These are phyloP conservation scores for Pantherophis alleghaniensis DNA, from an alignment of 2,797 vertebrate species.

Conservation along the genomic window DNA sequence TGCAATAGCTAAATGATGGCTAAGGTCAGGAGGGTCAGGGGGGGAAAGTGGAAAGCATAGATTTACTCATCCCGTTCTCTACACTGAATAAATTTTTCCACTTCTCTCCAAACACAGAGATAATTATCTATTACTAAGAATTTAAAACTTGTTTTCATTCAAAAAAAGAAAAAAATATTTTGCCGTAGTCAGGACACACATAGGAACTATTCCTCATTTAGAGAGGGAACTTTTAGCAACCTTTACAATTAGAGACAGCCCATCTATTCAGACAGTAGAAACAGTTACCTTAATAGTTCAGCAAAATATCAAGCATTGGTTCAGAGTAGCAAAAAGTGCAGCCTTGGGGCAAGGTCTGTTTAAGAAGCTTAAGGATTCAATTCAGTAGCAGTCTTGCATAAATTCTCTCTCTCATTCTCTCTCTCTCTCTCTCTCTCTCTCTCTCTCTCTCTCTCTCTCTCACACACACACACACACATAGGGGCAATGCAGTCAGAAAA, in stretches of 20 bases:
- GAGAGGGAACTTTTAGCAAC: background rate
- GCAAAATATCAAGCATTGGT: background rate
- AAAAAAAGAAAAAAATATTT: constrained; percentile 28
- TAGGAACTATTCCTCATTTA: background rate
- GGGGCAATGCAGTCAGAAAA: background rate
- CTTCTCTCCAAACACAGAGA: background rate
- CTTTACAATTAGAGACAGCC: background rate
- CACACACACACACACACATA: background rate
- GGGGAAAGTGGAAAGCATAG: background rate
- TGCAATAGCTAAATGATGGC: background rate
- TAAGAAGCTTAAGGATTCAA: background rate
- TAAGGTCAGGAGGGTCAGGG: background rate
- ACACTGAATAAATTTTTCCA: constrained; percentile 1
- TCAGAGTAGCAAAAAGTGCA: background rate
- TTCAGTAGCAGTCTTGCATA: background rate
- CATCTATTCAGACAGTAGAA: background rate
- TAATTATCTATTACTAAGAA: background rate
- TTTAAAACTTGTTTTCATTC: background rate
- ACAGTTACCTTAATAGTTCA: background rate
- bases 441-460: no score
- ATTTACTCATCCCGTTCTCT: background rate
- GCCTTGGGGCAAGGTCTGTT: background rate
- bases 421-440: no score
- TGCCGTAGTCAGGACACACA: constrained; percentile 2
- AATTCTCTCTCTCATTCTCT: no score